Base-by-base conservation (phyloP, 2,888 invertebrate species). In the Peribatodes rhomboidaria region DNA sequence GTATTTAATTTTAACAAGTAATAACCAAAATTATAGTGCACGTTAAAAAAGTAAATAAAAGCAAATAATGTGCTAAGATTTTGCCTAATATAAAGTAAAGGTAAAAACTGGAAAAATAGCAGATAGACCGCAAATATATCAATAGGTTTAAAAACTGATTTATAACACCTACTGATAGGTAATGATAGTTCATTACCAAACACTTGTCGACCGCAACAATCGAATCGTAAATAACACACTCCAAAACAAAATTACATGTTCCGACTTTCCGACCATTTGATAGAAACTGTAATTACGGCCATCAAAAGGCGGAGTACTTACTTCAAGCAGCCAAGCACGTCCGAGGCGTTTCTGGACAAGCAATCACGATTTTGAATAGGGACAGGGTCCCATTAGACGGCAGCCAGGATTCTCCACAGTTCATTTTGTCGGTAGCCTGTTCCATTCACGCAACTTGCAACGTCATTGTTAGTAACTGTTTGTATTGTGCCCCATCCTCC, bases 401-500 rank as follows among this genome's bases (percentile, higher is more conserved):
- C 77, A 80, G 80, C 74, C 84, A 90, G 91, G 90, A 91, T 89
- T 88, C 88, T 87, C 82, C 82, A 83, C 85, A 84, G 81, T 86
- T 82, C 83, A 83, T 88, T 86, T 86, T 77, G 80, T 86, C 87
- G 85, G 91, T 88, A 91, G 90, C 88, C 75, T 75, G 81, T 71
- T 65, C 80, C 84, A 83, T 89, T 86, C 80, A 86, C 65, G 68
- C 69, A 84, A 86, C 75, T 76, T 89, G 92, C 91, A 58, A 57
- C 76, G 89, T 93, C 92, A 92, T 86, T 86, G 82, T 87, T 89
- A 88, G 87, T 90, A 88, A 89, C 88, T 89, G 86, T 89, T 88
- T 88, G 82, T 85, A 83, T 86, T 84, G 79, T 83, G 77, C 47
- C 11, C 74, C 77, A 80, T 82, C 82, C 85, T 77, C 82, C 78